Evolutionary conservation across 2,113 vertebrate genomes (phyloP).

Genomic region (Equus quagga): DNA sequence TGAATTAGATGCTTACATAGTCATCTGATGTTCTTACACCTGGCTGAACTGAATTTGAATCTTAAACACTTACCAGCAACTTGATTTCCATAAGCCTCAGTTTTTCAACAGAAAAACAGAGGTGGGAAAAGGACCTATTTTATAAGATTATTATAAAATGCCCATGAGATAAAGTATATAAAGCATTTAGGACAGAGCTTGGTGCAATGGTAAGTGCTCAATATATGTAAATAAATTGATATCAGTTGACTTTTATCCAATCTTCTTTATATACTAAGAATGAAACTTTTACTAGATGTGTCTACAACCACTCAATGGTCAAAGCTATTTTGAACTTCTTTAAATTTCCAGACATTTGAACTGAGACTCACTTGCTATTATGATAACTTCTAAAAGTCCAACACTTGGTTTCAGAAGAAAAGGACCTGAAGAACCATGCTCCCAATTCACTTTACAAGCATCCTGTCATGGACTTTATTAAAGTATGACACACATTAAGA

Average conservation of each 20-base stretch:
- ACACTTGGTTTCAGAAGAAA: constrained; percentile 57
- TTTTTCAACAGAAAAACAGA: constrained; percentile 61
- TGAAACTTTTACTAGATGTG: constrained; percentile 38
- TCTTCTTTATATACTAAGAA: constrained; percentile 32
- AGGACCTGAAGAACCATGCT: constrained; percentile 3
- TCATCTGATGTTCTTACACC: constrained; percentile 33
- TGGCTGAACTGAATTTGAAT: constrained; percentile 44
- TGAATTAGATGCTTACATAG: constrained; percentile 15
- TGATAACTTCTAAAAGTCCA: constrained; percentile 23
- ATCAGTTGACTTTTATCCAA: constrained; percentile 44
- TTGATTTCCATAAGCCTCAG: constrained; percentile 34
- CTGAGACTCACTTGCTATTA: constrained; percentile 9
- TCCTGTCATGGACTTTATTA: neutral
- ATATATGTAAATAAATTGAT: constrained; percentile 46
- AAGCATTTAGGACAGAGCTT: constrained; percentile 39
- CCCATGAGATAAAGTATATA: constrained; percentile 33
- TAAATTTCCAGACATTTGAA: constrained; percentile 54
- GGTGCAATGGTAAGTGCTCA: neutral
- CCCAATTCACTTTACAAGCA: constrained; percentile 18
- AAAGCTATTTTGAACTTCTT: constrained; percentile 61
- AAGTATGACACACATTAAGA: neutral
- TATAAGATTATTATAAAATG: constrained; percentile 41
- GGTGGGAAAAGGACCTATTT: neutral
- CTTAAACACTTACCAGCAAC: constrained; percentile 10
- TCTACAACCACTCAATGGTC: constrained; percentile 36